Percentiles rank a stretch among this genome's conserved stretches.
Conservation (phyloP, 2,888 invertebrate species). For the Slavum lentiscoides region DNA sequence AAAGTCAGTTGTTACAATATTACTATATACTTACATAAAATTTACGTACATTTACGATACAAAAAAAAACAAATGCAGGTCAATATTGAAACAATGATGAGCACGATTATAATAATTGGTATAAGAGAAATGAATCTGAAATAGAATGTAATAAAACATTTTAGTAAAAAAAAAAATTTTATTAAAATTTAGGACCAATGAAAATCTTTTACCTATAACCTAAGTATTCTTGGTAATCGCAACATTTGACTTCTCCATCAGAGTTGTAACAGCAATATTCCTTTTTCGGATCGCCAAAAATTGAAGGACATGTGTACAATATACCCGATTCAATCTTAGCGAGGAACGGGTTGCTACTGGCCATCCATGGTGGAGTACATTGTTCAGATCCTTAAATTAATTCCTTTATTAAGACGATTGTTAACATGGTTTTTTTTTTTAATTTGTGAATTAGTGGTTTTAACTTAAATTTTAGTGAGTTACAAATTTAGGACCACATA, state of each 20-base stretch:
- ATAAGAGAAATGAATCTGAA: constrained; percentile 15
- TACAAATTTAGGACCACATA: too few relatives aligned
- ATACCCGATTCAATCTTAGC: background rate
- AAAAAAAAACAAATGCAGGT: background rate
- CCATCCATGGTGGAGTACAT: constrained; percentile 24
- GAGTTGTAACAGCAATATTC: constrained; percentile 18
- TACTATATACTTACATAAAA: background rate
- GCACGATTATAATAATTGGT: background rate
- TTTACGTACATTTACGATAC: background rate
- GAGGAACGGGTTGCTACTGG: background rate
- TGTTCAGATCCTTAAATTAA: background rate
- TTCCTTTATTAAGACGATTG: background rate
- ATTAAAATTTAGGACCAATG: background rate
- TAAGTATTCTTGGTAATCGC: constrained; percentile 17
- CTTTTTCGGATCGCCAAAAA: constrained; percentile 3
- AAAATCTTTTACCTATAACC: constrained; percentile 1
- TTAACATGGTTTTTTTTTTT: too few relatives aligned
- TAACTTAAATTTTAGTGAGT: too few relatives aligned
- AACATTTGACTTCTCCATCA: constrained; percentile 10
- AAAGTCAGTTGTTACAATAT: too few relatives aligned
- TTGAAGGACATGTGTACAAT: background rate
- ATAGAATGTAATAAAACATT: background rate
- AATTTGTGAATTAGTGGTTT: too few relatives aligned
- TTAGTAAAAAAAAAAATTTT: background rate
- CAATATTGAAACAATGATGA: background rate